These are phyloP conservation scores for Toxotes chatareus DNA, from an alignment of 2,113 vertebrate genomes.

Conservation along the genomic window DNA sequence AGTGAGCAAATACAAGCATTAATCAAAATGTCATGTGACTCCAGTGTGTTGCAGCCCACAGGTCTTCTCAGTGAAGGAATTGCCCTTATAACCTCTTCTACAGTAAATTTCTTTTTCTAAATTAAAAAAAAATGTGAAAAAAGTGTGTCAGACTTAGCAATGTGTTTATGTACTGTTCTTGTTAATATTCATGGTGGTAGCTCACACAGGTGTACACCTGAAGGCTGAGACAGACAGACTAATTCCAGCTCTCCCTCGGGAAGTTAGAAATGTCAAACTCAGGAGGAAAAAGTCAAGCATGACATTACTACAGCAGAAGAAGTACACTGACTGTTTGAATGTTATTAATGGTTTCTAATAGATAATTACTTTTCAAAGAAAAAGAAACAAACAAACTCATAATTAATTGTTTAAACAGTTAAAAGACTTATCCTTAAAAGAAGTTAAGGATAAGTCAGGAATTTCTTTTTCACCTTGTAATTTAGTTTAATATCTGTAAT, in stretches of 20 bases:
- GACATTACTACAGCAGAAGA: neutral
- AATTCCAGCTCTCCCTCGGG: slow-evolving; percentile 27
- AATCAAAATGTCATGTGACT: neutral
- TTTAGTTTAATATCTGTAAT: neutral
- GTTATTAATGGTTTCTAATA: neutral
- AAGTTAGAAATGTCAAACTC: slow-evolving; percentile 54
- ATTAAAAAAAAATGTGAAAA: neutral
- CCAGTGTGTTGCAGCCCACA: neutral
- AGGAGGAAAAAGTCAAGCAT: neutral
- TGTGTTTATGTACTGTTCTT: neutral
- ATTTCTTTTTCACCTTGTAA: neutral
- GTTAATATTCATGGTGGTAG: slow-evolving; percentile 12
- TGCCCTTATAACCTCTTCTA: neutral
- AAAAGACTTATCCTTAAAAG: neutral
- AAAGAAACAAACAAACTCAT: neutral
- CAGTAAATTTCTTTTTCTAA: neutral
- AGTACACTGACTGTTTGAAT: neutral
- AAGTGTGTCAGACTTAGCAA: neutral
- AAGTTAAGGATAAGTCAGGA: neutral
- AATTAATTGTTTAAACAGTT: neutral
- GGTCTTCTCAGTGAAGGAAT: too few species aligned
- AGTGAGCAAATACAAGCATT: too few species aligned
- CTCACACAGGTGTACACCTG: neutral
- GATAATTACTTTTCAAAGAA: too few species aligned
- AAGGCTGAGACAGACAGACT: slow-evolving; percentile 18